A percentile compares a stretch with the other conserved stretches of the same genome.
Conservation (phyloP, 2,113 vertebrate species). For the Romanogobio albipinnatus region DNA sequence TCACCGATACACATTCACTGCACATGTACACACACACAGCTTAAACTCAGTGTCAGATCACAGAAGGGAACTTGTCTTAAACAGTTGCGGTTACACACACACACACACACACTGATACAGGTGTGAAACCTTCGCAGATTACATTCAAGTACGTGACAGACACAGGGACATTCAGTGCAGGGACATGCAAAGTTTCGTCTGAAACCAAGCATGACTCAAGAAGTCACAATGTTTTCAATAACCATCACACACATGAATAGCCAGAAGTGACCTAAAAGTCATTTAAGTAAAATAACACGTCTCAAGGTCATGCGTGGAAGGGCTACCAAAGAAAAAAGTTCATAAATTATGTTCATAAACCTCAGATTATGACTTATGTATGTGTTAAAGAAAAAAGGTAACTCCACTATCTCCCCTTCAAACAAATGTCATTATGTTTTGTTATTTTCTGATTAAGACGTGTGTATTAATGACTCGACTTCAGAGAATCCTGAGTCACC, state of each 20-base stretch:
- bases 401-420: too few species aligned
- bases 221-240: neutral
- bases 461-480: too few species aligned
- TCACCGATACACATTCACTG: constrained; percentile 47
- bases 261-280: neutral
- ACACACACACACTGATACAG: neutral
- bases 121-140: neutral
- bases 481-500: too few species aligned
- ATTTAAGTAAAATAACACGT: neutral
- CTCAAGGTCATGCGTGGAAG: neutral
- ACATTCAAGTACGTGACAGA: neutral
- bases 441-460: too few species aligned
- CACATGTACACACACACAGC: constrained; percentile 21
- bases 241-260: neutral
- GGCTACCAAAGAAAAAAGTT: neutral
- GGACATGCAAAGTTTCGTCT: constrained; percentile 52
- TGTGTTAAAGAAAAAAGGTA: too few species aligned
- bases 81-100: neutral
- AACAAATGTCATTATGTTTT: too few species aligned
- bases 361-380: neutral
- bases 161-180: constrained; percentile 37
- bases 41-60: constrained; percentile 28
- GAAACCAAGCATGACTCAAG: constrained; percentile 15
- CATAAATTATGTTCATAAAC: neutral
- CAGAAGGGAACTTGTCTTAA: neutral